phyloP scores from a whole-genome alignment of 2,113 vertebrate species.

The Hassar affinis region DNA sequence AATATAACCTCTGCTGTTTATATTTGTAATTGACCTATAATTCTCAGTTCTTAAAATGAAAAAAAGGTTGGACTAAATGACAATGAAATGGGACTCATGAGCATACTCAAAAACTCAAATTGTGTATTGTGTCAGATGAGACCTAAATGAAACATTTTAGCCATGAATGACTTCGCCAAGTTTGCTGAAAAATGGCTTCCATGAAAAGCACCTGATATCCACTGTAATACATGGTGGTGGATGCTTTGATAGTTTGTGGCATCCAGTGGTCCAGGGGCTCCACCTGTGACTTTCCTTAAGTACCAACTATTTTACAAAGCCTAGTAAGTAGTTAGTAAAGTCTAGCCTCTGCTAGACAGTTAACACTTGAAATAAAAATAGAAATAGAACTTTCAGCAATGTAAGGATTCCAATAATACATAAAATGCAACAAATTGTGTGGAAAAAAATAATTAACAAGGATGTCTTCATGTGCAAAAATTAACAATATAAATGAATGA shows the following conservation, averaged over 20 bases:
- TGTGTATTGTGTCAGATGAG: not conserved
- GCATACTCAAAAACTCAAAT: not conserved
- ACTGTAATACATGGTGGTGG: not conserved
- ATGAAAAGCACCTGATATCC: not conserved
- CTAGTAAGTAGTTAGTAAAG: too few relatives aligned
- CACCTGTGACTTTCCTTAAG: not conserved
- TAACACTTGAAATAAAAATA: not conserved
- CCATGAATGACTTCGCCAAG: not conserved
- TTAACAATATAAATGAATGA: too few relatives aligned
- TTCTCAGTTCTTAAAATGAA: not conserved
- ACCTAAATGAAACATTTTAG: not conserved
- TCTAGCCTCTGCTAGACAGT: not conserved
- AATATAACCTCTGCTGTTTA: not conserved
- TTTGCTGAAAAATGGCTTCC: not conserved
- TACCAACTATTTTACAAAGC: too few relatives aligned
- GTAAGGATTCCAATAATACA: not conserved
- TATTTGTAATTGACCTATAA: not conserved
- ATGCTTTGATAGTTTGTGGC: not conserved
- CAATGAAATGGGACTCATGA: not conserved
- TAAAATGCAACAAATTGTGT: not conserved
- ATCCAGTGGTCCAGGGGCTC: not conserved
- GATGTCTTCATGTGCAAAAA: not conserved
- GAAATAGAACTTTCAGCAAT: not conserved
- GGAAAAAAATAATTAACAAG: not conserved
- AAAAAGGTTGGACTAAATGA: slow-evolving; percentile 12